Percentiles rank a stretch among this genome's conserved stretches.
phyloP scores from a whole-genome alignment of 1,140 invertebrate genomes.

The Temnothorax curvispinosus region DNA sequence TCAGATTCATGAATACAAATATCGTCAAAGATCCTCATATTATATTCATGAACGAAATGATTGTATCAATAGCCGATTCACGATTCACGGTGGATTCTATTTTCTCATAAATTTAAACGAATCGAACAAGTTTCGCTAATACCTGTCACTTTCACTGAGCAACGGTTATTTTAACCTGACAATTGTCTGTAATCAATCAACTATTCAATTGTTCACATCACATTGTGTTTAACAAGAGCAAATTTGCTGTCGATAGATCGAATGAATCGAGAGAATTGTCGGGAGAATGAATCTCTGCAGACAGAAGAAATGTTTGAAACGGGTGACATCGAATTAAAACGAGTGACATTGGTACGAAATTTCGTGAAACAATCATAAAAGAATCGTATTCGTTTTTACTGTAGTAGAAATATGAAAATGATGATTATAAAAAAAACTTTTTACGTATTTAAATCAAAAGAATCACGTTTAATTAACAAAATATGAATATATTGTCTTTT shows the following conservation, averaged over 20 bases:
- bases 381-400: not conserved
- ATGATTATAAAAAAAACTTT: not conserved
- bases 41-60: slow-evolving; percentile 31
- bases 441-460: not conserved
- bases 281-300: not conserved
- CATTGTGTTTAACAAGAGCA: slow-evolving; percentile 42
- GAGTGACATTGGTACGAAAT: not conserved
- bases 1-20: slow-evolving; percentile 20
- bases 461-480: not conserved
- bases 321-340: not conserved
- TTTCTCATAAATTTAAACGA: slow-evolving; percentile 28
- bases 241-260: slow-evolving; percentile 34
- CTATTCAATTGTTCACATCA: not conserved
- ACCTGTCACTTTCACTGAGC: slow-evolving; percentile 7
- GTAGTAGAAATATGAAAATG: not conserved
- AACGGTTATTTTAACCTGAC: slow-evolving; percentile 4
- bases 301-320: not conserved
- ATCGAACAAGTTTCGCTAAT: not conserved
- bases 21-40: not conserved
- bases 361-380: not conserved
- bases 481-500: not conserved
- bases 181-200: slow-evolving; percentile 35
- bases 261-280: not conserved
- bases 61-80: slow-evolving; percentile 19
- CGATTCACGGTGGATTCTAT: not conserved